A percentile compares a stretch with the other conserved stretches of the same genome.
phyloP scores from a whole-genome alignment of 2,888 invertebrate genomes.

The Drosophila phalerata region DNA sequence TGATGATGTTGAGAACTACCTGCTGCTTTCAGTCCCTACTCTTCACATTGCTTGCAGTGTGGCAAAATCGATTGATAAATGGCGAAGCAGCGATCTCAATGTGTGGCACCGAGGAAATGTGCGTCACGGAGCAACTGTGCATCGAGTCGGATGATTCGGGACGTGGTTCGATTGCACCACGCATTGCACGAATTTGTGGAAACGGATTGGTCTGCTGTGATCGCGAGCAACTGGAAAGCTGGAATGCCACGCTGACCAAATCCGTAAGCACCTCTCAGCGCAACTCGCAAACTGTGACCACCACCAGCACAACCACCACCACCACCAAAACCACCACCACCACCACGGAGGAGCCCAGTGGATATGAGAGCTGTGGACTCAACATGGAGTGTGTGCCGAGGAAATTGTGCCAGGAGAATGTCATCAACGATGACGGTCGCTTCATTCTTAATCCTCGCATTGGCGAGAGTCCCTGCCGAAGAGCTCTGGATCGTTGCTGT shows the following conservation, averaged over 20 bases:
- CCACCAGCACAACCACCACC: no score
- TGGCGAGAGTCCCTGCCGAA: constrained; percentile 33
- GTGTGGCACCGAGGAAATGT: constrained; percentile 41
- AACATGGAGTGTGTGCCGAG: constrained; percentile 69
- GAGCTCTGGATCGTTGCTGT: constrained; percentile 57
- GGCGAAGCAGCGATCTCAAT: constrained; percentile 4
- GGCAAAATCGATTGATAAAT: background rate
- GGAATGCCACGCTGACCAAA: constrained; percentile 31
- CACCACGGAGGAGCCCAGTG: constrained; percentile 20
- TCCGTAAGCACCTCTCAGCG: background rate
- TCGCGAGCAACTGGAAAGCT: constrained; percentile 55
- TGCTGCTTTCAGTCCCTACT: constrained; percentile 11
- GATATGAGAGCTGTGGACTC: constrained; percentile 62
- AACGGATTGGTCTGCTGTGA: constrained; percentile 51
- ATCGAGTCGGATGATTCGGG: constrained; percentile 61
- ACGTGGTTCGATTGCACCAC: constrained; percentile 38
- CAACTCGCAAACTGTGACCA: background rate
- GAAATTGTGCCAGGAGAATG: constrained; percentile 54
- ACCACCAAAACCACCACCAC: background rate
- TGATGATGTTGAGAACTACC: background rate
- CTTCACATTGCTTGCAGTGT: constrained; percentile 15
- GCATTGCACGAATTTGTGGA: constrained; percentile 52
- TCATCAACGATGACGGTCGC: constrained; percentile 60
- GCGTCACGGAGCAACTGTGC: constrained; percentile 57
- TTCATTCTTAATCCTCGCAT: constrained; percentile 53